Percentiles rank a stretch among this genome's conserved stretches.
phyloP scores from a whole-genome alignment of 2,113 vertebrate species.

The Sander vitreus region DNA sequence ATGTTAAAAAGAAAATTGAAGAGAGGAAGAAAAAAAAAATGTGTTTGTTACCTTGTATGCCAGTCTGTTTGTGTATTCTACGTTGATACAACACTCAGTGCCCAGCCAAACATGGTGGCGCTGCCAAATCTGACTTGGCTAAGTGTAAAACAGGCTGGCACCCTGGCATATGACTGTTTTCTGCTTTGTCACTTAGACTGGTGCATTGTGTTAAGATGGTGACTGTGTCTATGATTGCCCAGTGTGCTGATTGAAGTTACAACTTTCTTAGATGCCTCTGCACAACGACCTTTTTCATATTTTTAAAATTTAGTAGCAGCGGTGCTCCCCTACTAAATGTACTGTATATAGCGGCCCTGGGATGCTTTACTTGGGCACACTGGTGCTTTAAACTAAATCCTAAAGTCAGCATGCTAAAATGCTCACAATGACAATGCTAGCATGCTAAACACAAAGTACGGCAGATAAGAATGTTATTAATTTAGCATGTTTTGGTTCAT shows the following conservation, averaged over 20 bases:
- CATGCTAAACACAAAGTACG: not conserved
- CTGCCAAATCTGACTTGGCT: constrained; percentile 76
- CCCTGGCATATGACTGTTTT: constrained; percentile 57
- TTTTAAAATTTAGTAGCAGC: too few relatives aligned
- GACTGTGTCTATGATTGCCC: constrained; percentile 23
- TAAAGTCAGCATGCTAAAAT: not conserved
- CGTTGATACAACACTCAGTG: constrained; percentile 61
- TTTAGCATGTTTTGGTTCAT: not conserved
- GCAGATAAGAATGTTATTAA: not conserved
- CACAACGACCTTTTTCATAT: constrained; percentile 2
- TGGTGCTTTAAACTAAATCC: too few relatives aligned
- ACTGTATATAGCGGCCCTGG: too few relatives aligned
- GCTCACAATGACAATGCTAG: not conserved
- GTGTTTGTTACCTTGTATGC: constrained; percentile 62
- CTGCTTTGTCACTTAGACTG: constrained; percentile 66
- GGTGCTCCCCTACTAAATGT: too few relatives aligned
- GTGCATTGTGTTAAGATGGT: constrained; percentile 58
- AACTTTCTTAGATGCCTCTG: constrained; percentile 4
- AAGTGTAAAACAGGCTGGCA: constrained; percentile 67
- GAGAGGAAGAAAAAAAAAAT: too few relatives aligned
- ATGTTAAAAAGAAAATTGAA: constrained; percentile 59
- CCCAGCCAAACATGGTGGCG: constrained; percentile 63
- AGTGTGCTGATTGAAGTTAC: not conserved
- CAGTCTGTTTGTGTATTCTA: constrained; percentile 75
- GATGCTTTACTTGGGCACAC: too few relatives aligned